Base-by-base conservation (phyloP, 2,113 vertebrate genomes). In the Scomber colias region DNA sequence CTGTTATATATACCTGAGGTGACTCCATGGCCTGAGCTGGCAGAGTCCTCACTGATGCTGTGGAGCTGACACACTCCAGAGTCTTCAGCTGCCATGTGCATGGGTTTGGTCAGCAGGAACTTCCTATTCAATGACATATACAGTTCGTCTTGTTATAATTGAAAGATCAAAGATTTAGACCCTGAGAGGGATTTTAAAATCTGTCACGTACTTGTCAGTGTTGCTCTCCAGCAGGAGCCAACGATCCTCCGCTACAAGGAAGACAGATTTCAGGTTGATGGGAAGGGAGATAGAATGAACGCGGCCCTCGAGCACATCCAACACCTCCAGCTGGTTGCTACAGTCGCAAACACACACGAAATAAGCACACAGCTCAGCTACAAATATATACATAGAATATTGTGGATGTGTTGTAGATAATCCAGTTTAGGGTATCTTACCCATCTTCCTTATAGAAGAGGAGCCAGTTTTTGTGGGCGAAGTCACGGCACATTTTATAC, bases 391-490 rank as follows among this genome's bases (percentile, higher is more conserved):
- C 2, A 27, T 27, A 27, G 24, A 27, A 44, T 14, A 16, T 11
- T 17, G 21, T 13, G 48, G 31, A 12, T 15, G n/a, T 15, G 24
- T 10, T 12, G 7, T 51, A 17, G 11, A 54, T 11, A 0, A 15
- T 19, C 0, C 11, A 35, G 16, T 8, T 55, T 11, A 17, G 48
- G 54, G 24, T 0, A 4, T 11, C 96, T 95, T 74, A 99, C 98
- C 97, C 96, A 15, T 94, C 84, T 89, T 97, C 96, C 92, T 95
- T 96, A 92, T 97, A 98, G 94, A 99, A 98, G 30, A 98, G 95
- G 46, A 99, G 95, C 97, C 98, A 99, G 92, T 99, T 99, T 91
- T 98, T 97, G 78, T 98, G 96, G n/a, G 97, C 93, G 92, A 99
- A 99, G 82, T 99, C 97, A 21, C 92, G 93, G 90, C 97, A 98